Evolutionary conservation across 2,797 vertebrate species (phyloP).

Genomic region (Chelmon rostratus): DNA sequence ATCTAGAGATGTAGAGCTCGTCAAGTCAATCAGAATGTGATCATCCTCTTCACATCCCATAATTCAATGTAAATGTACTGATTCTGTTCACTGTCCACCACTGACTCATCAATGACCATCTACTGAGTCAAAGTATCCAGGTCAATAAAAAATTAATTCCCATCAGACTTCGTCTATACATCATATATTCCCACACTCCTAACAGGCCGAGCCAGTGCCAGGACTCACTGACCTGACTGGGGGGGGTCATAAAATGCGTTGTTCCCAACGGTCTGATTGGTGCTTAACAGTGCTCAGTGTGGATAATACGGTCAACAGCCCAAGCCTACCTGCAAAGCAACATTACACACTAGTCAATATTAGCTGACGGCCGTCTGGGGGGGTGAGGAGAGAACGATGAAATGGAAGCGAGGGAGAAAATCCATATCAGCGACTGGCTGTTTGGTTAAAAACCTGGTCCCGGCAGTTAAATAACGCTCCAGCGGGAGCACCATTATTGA

Average conservation of each 20-base stretch:
- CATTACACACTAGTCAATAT: conserved; percentile 63
- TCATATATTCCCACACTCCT: neutral
- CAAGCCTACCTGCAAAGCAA: conserved; percentile 44
- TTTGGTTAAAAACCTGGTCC: conserved; percentile 39
- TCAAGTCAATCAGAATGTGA: neutral
- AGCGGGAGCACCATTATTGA: conserved; percentile 31
- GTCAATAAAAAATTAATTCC: conserved; percentile 45
- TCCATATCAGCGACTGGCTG: conserved; percentile 42
- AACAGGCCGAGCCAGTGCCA: conserved; percentile 12
- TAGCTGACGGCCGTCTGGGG: conserved; percentile 26
- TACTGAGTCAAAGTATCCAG: conserved; percentile 15
- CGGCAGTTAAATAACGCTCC: conserved; percentile 29
- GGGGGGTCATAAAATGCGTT: conserved; percentile 30
- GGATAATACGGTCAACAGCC: conserved; percentile 44
- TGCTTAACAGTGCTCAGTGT: conserved; percentile 37
- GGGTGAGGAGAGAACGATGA: conserved; percentile 25
- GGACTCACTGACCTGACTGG: conserved; percentile 6
- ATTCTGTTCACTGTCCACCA: conserved; percentile 2
- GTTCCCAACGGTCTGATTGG: conserved; percentile 40
- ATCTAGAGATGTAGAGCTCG: neutral
- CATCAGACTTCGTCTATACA: conserved; percentile 18
- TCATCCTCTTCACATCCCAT: neutral
- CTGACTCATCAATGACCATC: conserved; percentile 30
- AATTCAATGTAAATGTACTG: neutral
- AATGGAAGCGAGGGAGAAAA: conserved; percentile 33